phyloP scores from a whole-genome alignment of 2,797 vertebrate species.

The Coendou prehensilis region DNA sequence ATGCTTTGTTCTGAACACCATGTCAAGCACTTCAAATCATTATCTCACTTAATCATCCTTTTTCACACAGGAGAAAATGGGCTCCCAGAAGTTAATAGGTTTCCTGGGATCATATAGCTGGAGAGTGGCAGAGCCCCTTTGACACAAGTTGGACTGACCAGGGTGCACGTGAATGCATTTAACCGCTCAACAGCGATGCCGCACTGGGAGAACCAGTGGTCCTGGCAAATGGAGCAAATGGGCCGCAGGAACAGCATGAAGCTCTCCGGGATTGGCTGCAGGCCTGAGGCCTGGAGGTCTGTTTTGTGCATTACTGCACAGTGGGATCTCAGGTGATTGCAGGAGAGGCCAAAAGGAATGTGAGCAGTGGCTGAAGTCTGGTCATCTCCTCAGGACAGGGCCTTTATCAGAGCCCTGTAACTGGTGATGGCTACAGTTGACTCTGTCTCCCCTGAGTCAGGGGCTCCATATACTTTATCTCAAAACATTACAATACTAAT shows the following conservation, averaged over 20 bases:
- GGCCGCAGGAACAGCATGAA: too few species aligned
- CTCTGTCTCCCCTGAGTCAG: not conserved
- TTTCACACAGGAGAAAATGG: not conserved
- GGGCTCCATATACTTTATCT: not conserved
- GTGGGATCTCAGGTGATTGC: not conserved
- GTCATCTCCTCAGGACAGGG: not conserved
- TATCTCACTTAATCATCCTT: not conserved
- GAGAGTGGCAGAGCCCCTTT: not conserved
- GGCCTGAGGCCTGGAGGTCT: not conserved
- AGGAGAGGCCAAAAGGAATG: not conserved
- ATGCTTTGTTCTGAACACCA: not conserved
- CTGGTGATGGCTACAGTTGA: not conserved
- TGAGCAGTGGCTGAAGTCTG: not conserved
- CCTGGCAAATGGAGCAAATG: not conserved
- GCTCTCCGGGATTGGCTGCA: not conserved
- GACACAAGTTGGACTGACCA: not conserved
- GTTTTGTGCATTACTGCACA: too few species aligned
- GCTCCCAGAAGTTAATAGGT: not conserved
- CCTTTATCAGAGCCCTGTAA: not conserved
- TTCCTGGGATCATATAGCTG: not conserved
- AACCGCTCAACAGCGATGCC: not conserved
- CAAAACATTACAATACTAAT: not conserved
- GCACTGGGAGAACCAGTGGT: not conserved
- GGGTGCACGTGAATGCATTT: too few species aligned
- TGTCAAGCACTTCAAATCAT: not conserved